Conservation (phyloP, 1,140 invertebrate genomes). For the Maconellicoccus hirsutus region DNA sequence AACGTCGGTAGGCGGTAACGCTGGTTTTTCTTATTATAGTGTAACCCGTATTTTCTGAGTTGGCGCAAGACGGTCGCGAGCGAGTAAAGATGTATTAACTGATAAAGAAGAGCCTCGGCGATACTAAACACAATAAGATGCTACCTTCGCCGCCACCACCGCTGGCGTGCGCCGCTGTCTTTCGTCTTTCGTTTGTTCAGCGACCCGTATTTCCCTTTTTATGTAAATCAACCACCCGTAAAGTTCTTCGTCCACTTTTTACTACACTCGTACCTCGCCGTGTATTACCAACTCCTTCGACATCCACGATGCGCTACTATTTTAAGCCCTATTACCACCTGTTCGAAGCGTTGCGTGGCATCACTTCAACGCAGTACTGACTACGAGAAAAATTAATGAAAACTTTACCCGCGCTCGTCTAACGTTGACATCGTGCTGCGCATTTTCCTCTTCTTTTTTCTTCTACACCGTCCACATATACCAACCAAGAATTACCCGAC, state of each 20-base stretch:
- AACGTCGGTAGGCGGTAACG: constrained; percentile 20
- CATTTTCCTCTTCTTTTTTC: background rate
- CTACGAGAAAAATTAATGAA: background rate
- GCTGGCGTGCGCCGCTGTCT: constrained; percentile 18
- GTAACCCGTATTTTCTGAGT: constrained; percentile 14
- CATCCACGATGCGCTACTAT: too few relatives aligned
- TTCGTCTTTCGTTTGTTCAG: constrained; percentile 20
- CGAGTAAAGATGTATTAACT: constrained; percentile 22
- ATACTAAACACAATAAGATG: constrained; percentile 21
- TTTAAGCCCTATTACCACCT: background rate
- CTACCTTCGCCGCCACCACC: background rate
- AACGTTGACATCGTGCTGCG: background rate
- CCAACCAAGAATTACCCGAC: too few relatives aligned
- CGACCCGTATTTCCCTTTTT: constrained; percentile 22
- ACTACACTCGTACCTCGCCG: background rate
- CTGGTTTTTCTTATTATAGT: constrained; percentile 21
- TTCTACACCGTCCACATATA: too few relatives aligned
- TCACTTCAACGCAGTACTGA: background rate
- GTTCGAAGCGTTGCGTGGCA: background rate
- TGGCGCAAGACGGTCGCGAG: constrained; percentile 19
- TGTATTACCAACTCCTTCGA: too few relatives aligned
- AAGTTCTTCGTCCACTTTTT: constrained; percentile 22
- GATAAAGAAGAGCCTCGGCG: constrained; percentile 13
- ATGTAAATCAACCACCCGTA: constrained; percentile 19
- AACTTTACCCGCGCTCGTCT: background rate